phyloP scores from a whole-genome alignment of 1,140 invertebrate species.

The Panulirus ornatus region DNA sequence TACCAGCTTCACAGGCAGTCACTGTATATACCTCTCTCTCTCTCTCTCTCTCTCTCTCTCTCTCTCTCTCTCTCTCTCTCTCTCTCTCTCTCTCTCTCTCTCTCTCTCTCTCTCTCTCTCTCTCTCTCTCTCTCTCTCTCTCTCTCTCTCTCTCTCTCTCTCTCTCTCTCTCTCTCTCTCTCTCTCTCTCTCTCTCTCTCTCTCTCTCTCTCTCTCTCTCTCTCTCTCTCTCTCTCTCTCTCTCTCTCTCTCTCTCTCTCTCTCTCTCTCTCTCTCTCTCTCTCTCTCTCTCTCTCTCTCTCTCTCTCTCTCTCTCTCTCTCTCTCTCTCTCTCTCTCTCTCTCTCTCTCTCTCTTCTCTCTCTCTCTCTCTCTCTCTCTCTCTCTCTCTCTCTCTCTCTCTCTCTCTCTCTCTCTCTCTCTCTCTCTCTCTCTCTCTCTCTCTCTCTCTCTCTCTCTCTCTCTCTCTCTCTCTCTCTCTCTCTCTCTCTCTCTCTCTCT shows the following conservation, averaged over 20 bases:
- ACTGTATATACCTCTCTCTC: too few species aligned
- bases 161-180: conserved; percentile 49
- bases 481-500: background rate
- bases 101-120: too few species aligned
- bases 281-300: background rate
- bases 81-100: too few species aligned
- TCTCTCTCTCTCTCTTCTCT: background rate
- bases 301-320: background rate
- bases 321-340: background rate
- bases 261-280: background rate
- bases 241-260: conserved; percentile 65
- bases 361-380: conserved; percentile 1
- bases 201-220: conserved; percentile 77
- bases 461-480: background rate
- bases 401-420: too few species aligned
- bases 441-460: conserved; percentile 7
- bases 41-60: too few species aligned
- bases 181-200: conserved; percentile 30
- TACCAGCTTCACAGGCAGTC: too few species aligned
- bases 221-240: background rate
- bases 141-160: conserved; percentile 43
- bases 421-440: too few species aligned
- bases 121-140: conserved; percentile 73
- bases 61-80: too few species aligned
- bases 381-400: background rate